Conservation (phyloP, 2,113 vertebrate genomes). For the Danionella cerebrum region DNA sequence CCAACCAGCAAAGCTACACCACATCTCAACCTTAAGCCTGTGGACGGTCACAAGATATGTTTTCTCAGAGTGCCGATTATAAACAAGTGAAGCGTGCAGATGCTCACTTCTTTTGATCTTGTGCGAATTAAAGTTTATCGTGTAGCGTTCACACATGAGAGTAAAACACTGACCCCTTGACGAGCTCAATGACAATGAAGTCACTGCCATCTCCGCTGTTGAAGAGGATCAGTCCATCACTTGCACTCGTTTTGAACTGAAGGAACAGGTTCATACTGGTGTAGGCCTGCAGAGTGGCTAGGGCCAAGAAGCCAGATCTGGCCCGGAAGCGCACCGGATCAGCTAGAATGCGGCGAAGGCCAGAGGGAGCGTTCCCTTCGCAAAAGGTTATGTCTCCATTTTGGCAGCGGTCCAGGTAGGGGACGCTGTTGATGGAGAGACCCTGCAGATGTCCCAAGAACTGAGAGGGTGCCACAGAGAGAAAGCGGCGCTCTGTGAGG, state of each 20-base stretch:
- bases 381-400: constrained; percentile 91
- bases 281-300: constrained; percentile 85
- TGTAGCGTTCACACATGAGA: no score
- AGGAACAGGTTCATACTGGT: constrained; percentile 95
- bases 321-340: constrained; percentile 86
- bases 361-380: constrained; percentile 88
- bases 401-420: constrained; percentile 91
- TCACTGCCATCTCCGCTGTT: constrained; percentile 90
- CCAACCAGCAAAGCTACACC: no score
- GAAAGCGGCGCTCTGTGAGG: constrained; percentile 89
- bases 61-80: no score
- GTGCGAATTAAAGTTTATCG: no score
- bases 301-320: constrained; percentile 79
- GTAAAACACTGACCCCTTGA: constrained; percentile 93
- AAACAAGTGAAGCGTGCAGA: no score
- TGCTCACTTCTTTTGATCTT: no score
- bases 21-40: no score
- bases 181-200: constrained; percentile 91
- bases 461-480: constrained; percentile 86
- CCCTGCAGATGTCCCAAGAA: constrained; percentile 90
- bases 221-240: constrained; percentile 88
- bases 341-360: constrained; percentile 83
- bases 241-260: constrained; percentile 89
- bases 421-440: constrained; percentile 78
- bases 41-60: no score